These are phyloP conservation scores for Agrotis segetum DNA, from an alignment of 2,888 invertebrate species.

Conservation along the genomic window DNA sequence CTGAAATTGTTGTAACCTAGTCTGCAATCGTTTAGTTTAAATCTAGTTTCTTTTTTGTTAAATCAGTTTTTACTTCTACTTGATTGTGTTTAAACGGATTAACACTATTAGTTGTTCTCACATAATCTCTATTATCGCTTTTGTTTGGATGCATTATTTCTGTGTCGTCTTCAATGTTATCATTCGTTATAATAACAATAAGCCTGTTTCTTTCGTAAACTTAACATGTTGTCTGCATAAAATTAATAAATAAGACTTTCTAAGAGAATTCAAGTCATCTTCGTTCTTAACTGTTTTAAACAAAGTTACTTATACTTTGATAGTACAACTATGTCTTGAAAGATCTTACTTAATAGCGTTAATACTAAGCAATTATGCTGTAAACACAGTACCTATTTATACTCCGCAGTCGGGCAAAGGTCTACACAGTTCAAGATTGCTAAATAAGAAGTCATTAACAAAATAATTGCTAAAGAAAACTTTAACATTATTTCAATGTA, in stretches of 20 bases:
- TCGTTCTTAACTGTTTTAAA: neutral
- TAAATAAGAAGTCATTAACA: conserved; percentile 44
- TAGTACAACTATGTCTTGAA: conserved; percentile 13
- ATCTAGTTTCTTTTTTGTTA: conserved; percentile 25
- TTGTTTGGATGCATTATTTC: neutral
- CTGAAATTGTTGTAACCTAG: conserved; percentile 40
- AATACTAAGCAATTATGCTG: conserved; percentile 50
- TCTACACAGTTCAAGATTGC: conserved; percentile 50
- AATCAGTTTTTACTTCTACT: neutral
- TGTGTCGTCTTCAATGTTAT: neutral
- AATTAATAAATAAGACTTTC: neutral
- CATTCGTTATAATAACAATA: neutral
- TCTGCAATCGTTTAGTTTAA: conserved; percentile 9
- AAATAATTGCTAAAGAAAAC: conserved; percentile 21
- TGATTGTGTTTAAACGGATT: neutral
- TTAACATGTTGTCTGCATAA: neutral
- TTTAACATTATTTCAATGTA: neutral
- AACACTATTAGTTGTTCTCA: neutral
- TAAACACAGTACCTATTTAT: conserved; percentile 39
- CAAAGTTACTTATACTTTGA: neutral
- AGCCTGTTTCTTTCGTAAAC: neutral
- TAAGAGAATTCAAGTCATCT: no score
- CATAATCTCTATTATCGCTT: neutral
- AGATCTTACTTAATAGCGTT: conserved; percentile 24
- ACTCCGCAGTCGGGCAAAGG: conserved; percentile 50